A percentile compares a stretch with the other conserved stretches of the same genome.
These are phyloP conservation scores for Lasioglossum lativentre DNA, from an alignment of 2,888 invertebrate genomes.

Conservation along the genomic window DNA sequence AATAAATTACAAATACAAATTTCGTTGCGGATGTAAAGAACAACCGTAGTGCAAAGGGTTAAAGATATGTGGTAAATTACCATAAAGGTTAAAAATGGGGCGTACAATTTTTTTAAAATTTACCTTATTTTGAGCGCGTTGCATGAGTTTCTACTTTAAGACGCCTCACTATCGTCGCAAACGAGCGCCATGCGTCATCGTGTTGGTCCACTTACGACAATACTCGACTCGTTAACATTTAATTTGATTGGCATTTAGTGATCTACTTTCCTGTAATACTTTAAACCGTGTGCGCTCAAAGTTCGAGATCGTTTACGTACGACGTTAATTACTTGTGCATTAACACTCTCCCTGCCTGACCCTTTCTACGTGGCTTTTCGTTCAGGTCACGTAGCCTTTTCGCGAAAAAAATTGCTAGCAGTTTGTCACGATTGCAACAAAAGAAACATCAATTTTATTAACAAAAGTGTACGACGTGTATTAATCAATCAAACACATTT, in stretches of 20 bases:
- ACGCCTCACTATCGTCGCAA: constrained; percentile 22
- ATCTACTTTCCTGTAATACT: constrained; percentile 32
- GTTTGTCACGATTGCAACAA: neutral
- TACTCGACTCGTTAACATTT: constrained; percentile 44
- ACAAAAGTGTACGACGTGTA: neutral
- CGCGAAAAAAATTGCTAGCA: neutral
- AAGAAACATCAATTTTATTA: neutral
- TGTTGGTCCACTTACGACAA: constrained; percentile 43
- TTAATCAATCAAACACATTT: neutral
- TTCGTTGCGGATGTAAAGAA: too few relatives aligned
- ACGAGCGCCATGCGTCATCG: constrained; percentile 23
- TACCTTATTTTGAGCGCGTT: neutral
- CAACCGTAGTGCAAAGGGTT: neutral
- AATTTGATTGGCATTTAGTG: constrained; percentile 39
- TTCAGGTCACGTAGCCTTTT: neutral
- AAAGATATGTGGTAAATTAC: neutral
- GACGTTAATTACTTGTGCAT: neutral
- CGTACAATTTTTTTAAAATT: neutral
- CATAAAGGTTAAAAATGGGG: neutral
- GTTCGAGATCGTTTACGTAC: constrained; percentile 18
- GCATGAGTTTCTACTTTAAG: neutral
- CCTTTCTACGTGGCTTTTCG: neutral
- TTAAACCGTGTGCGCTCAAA: constrained; percentile 15
- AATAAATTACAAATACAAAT: too few relatives aligned
- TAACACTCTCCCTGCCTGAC: neutral